A percentile compares a stretch with the other conserved stretches of the same genome.
Evolutionary conservation across 1,140 invertebrate species (phyloP).

Genomic region (Aricia agestis): DNA sequence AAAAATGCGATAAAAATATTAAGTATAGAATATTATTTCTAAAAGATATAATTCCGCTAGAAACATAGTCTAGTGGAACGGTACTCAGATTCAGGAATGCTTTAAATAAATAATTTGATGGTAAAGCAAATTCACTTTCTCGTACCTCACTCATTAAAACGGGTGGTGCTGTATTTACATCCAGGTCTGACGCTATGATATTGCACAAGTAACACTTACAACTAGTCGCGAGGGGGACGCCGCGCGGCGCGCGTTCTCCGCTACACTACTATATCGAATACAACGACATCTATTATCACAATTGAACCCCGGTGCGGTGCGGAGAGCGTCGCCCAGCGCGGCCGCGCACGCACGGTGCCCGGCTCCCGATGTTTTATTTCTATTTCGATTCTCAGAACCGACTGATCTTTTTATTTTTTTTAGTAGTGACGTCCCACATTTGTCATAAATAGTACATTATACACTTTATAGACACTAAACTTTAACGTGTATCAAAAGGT

Average conservation of each 20-base stretch:
- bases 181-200: constrained; percentile 52
- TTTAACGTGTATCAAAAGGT: constrained; percentile 12
- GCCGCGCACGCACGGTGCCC: not conserved
- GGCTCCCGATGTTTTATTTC: not conserved
- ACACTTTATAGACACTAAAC: not conserved
- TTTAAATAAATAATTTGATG: constrained; percentile 66
- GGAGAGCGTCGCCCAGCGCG: not conserved
- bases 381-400: not conserved
- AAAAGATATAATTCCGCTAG: constrained; percentile 63
- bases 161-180: constrained; percentile 54
- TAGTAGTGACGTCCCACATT: not conserved
- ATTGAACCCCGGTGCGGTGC: constrained; percentile 5
- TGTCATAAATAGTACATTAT: not conserved
- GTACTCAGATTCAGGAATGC: constrained; percentile 58
- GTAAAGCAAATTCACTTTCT: constrained; percentile 37
- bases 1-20: constrained; percentile 72
- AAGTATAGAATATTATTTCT: constrained; percentile 61
- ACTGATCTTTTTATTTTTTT: not conserved
- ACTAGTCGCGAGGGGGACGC: constrained; percentile 31
- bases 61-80: constrained; percentile 32
- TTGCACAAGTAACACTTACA: constrained; percentile 72
- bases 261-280: constrained; percentile 15
- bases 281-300: constrained; percentile 12
- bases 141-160: constrained; percentile 37
- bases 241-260: constrained; percentile 4